These are phyloP conservation scores for Xenentodon cancila DNA, from an alignment of 2,797 vertebrate genomes.

Conservation along the genomic window DNA sequence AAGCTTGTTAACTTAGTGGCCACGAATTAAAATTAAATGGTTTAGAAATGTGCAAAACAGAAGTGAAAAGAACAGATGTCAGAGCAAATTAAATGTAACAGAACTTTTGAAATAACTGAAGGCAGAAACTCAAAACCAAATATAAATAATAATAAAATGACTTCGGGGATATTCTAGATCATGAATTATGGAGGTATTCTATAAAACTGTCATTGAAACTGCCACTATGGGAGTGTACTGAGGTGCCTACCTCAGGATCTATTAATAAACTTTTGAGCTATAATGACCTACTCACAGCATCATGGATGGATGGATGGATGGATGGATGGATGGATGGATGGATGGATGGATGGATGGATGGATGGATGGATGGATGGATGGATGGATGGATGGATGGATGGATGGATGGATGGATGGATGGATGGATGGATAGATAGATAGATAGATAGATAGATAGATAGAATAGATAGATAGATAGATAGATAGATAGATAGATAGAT, in stretches of 20 bases:
- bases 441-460: too few species aligned
- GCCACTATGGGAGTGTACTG: too few species aligned
- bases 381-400: too few species aligned
- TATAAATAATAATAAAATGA: constrained; percentile 24
- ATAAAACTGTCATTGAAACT: constrained; percentile 27
- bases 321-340: too few species aligned
- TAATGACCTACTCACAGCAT: constrained; percentile 49
- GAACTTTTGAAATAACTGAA: constrained; percentile 2
- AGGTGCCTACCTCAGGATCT: constrained; percentile 16
- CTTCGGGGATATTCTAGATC: constrained; percentile 35
- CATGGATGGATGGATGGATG: too few species aligned
- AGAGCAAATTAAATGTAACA: neutral
- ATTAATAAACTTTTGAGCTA: constrained; percentile 37
- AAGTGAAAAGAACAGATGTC: neutral
- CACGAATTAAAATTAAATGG: neutral
- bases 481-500: too few species aligned
- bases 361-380: too few species aligned
- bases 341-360: too few species aligned
- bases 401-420: too few species aligned
- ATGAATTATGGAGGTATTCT: constrained; percentile 46
- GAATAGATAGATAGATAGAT: too few species aligned
- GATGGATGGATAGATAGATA: too few species aligned
- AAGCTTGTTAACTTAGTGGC: neutral
- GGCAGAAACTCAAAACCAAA: constrained; percentile 24
- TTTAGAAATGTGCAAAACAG: neutral